Evolutionary conservation across 2,113 vertebrate species (phyloP).

Genomic region (Picathartes gymnocephalus): DNA sequence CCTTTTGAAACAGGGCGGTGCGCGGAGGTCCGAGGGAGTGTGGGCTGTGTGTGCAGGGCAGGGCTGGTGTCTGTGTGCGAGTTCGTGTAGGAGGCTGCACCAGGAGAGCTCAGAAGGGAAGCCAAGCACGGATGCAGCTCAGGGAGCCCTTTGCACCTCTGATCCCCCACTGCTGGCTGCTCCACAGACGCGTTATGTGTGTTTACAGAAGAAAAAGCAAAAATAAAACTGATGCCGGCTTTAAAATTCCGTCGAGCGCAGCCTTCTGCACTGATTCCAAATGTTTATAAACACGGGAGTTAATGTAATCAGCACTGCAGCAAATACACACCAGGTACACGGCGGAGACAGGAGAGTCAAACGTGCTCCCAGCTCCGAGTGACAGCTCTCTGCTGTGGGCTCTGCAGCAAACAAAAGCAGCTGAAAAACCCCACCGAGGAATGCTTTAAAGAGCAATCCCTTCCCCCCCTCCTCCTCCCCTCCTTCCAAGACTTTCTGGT

Average conservation of each 20-base stretch:
- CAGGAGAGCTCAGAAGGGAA: not conserved
- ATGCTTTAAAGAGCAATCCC: not conserved
- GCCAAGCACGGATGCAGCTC: slow-evolving; percentile 7
- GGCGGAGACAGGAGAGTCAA: slow-evolving; percentile 57
- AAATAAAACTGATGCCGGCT: slow-evolving; percentile 8
- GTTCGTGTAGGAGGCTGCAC: not conserved
- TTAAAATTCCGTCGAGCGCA: slow-evolving; percentile 50
- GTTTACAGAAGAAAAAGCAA: slow-evolving; percentile 43
- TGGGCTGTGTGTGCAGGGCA: rapidly evolving
- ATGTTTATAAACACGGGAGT: slow-evolving; percentile 77
- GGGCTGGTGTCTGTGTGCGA: rapidly evolving
- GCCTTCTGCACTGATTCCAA: slow-evolving; percentile 47
- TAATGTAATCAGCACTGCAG: slow-evolving; percentile 74
- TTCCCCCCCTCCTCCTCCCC: not conserved
- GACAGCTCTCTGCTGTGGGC: slow-evolving; percentile 50
- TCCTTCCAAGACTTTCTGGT: not conserved
- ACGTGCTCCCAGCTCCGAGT: not conserved
- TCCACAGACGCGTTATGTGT: not conserved
- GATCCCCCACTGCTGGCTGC: not conserved
- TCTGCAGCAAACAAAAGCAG: slow-evolving; percentile 30
- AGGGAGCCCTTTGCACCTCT: slow-evolving; percentile 21
- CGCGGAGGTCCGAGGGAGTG: not conserved
- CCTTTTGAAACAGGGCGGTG: not conserved
- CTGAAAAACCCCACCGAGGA: slow-evolving; percentile 8
- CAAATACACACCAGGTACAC: slow-evolving; percentile 73